phyloP scores from a whole-genome alignment of 2,888 invertebrate species.

The Chrysodeixis includens region DNA sequence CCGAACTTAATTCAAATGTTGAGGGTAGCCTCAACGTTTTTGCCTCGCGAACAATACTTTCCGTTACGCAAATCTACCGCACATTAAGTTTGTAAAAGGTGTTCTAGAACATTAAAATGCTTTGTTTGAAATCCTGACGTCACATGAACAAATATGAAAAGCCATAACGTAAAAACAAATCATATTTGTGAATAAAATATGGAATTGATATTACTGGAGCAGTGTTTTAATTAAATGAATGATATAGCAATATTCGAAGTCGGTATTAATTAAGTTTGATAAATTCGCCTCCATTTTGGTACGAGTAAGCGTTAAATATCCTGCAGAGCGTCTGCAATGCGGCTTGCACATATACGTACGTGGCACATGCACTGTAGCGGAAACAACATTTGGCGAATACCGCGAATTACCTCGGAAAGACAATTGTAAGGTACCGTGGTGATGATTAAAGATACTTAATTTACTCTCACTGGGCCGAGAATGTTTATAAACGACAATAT shows the following conservation, averaged over 20 bases:
- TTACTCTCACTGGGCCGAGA: background rate
- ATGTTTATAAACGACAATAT: background rate
- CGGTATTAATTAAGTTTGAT: conserved; percentile 25
- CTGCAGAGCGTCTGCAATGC: conserved; percentile 58
- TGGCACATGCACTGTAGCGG: conserved; percentile 29
- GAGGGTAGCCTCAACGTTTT: conserved; percentile 65
- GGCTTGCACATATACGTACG: conserved; percentile 30
- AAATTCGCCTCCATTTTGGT: conserved; percentile 19
- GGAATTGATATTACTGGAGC: background rate
- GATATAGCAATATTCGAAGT: background rate
- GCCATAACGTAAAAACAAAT: conserved; percentile 2
- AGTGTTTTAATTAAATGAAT: background rate
- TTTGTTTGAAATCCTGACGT: conserved; percentile 24
- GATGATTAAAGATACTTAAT: conserved; percentile 14
- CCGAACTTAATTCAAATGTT: conserved; percentile 34
- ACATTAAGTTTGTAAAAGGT: conserved; percentile 16
- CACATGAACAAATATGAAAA: conserved; percentile 9
- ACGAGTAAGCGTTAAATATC: conserved; percentile 27
- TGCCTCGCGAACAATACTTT: conserved; percentile 7
- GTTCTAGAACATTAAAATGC: conserved; percentile 40
- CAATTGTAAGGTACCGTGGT: background rate
- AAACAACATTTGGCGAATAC: conserved; percentile 29
- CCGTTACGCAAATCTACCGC: conserved; percentile 34
- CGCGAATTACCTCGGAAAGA: background rate
- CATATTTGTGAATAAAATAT: background rate